Evolutionary conservation across 2,888 invertebrate species (phyloP).

Genomic region (Rhorus exstirpatorius): DNA sequence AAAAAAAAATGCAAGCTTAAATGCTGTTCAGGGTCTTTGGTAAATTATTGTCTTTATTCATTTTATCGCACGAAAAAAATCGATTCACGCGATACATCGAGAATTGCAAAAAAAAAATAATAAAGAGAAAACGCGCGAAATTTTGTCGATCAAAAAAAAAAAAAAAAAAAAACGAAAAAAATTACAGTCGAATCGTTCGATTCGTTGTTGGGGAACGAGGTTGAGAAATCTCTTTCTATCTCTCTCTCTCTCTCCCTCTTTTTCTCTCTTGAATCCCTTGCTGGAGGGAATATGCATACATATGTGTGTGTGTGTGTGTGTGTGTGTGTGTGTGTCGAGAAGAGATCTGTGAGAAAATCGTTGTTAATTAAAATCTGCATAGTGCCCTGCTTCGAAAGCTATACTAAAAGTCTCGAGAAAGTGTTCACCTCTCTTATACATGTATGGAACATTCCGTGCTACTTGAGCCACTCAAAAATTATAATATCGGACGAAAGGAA

Average conservation of each 20-base stretch:
- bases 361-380: constrained; percentile 70
- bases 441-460: neutral
- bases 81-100: too few species aligned
- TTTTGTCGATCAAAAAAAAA: constrained; percentile 29
- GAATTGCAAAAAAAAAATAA: neutral
- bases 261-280: constrained; percentile 50
- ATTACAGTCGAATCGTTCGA: constrained; percentile 40
- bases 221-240: constrained; percentile 50
- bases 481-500: neutral
- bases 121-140: neutral
- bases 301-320: neutral
- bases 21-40: too few species aligned
- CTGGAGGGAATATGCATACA: neutral
- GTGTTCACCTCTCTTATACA: constrained; percentile 34
- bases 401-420: constrained; percentile 59
- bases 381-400: constrained; percentile 51
- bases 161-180: too few species aligned
- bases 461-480: neutral
- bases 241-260: too few species aligned
- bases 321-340: neutral
- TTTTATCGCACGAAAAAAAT: neutral
- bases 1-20: too few species aligned
- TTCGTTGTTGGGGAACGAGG: constrained; percentile 30
- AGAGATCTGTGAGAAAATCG: constrained; percentile 62
- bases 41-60: too few species aligned